Conservation (phyloP, 2,888 invertebrate genomes). For the Alentia gelatinosa region DNA sequence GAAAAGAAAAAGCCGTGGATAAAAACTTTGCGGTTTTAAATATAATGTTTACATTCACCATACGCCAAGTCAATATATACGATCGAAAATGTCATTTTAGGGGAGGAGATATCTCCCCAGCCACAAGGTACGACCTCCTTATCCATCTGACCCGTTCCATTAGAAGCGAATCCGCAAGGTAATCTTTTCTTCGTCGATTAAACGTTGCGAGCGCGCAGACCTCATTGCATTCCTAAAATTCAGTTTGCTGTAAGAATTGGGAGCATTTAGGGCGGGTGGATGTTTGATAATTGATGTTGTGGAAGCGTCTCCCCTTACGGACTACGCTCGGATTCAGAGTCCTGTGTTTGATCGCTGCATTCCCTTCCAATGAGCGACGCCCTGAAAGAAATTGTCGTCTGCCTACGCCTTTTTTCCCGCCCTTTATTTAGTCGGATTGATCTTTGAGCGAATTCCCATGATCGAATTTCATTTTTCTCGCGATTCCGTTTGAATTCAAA, state of each 20-base stretch:
- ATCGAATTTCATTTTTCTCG: neutral
- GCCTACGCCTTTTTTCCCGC: neutral
- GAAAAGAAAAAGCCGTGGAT: no score
- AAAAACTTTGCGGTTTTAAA: no score
- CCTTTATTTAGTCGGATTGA: neutral
- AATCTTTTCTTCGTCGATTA: conserved; percentile 1
- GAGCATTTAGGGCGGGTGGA: neutral
- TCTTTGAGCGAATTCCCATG: neutral
- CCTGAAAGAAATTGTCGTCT: neutral
- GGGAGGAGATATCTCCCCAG: no score
- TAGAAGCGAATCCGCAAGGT: neutral
- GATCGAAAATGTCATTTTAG: no score
- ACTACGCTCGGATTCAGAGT: neutral
- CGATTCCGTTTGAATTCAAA: neutral
- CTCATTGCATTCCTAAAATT: neutral
- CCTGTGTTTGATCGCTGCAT: neutral
- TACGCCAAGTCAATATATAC: no score
- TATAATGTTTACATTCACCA: no score
- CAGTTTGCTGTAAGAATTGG: conserved; percentile 1
- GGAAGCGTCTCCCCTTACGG: neutral
- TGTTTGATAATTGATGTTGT: neutral
- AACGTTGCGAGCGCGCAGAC: neutral
- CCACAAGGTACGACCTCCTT: no score
- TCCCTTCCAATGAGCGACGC: neutral
- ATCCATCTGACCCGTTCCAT: no score